Evolutionary conservation across 2,888 invertebrate genomes (phyloP).

Genomic region (Tortrix viridana): DNA sequence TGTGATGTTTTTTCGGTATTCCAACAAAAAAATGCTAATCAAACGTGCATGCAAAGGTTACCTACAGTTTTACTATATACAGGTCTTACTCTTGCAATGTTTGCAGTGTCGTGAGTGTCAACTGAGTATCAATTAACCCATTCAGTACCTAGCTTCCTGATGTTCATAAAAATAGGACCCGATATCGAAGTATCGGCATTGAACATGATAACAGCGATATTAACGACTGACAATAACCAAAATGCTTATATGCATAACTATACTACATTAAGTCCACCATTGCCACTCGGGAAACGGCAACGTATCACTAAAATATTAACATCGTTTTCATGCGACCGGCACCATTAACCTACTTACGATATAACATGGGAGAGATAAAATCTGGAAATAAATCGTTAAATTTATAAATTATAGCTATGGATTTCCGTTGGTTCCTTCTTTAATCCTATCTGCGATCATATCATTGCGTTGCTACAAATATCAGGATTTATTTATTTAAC

Average conservation of each 20-base stretch:
- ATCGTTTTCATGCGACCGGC: conserved; percentile 9
- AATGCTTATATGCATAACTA: not conserved
- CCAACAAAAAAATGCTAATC: no score
- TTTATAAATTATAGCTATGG: conserved; percentile 1
- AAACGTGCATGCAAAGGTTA: no score
- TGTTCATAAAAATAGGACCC: no score
- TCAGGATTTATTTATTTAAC: not conserved
- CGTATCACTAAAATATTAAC: conserved; percentile 15
- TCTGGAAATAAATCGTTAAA: conserved; percentile 16
- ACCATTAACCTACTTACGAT: conserved; percentile 20
- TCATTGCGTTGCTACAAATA: not conserved
- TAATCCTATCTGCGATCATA: not conserved
- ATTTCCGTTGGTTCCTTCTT: conserved; percentile 8
- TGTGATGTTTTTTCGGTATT: no score
- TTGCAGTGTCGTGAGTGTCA: no score
- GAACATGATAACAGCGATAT: no score
- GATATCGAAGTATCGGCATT: no score
- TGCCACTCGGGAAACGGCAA: conserved; percentile 10
- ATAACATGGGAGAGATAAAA: conserved; percentile 12
- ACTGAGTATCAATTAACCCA: no score
- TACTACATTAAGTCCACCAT: not conserved
- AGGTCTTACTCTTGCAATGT: no score
- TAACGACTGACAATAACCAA: not conserved
- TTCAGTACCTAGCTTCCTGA: no score
- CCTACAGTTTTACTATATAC: no score